phyloP scores from a whole-genome alignment of 2,113 vertebrate genomes.

The Colinus virginianus region DNA sequence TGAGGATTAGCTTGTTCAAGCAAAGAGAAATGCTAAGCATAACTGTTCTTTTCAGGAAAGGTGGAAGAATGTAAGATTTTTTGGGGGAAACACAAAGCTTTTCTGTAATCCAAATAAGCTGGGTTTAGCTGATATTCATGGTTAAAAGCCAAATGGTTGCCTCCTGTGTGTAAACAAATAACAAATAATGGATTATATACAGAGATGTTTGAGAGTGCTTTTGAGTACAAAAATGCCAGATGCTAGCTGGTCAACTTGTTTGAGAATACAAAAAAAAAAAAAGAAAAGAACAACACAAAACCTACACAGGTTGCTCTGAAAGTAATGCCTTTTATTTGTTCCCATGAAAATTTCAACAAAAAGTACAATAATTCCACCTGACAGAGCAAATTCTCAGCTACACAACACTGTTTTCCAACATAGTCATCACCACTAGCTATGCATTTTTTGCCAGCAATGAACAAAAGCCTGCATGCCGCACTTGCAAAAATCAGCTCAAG shows the following conservation, averaged over 20 bases:
- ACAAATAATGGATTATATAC: not conserved
- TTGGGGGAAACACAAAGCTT: not conserved
- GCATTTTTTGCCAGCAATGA: not conserved
- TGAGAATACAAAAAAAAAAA: not conserved
- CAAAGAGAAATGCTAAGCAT: not conserved
- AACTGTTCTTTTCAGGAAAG: not conserved
- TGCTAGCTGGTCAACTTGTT: not conserved
- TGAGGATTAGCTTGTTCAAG: not conserved
- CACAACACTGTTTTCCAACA: not conserved
- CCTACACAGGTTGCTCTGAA: not conserved
- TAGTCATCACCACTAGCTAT: not conserved
- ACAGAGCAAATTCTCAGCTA: not conserved
- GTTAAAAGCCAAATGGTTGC: not conserved
- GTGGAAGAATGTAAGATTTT: not conserved
- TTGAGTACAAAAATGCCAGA: not conserved
- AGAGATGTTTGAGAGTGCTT: not conserved
- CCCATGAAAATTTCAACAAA: not conserved
- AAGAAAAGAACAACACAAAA: no score
- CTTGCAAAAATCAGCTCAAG: not conserved
- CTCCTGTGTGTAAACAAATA: not conserved
- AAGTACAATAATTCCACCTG: not conserved
- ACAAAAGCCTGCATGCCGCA: not conserved
- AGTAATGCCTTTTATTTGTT: not conserved
- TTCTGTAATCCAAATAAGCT: not conserved
- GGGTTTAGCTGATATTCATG: not conserved